Evolutionary conservation across 2,797 vertebrate genomes (phyloP).

Genomic region (Chanos chanos): DNA sequence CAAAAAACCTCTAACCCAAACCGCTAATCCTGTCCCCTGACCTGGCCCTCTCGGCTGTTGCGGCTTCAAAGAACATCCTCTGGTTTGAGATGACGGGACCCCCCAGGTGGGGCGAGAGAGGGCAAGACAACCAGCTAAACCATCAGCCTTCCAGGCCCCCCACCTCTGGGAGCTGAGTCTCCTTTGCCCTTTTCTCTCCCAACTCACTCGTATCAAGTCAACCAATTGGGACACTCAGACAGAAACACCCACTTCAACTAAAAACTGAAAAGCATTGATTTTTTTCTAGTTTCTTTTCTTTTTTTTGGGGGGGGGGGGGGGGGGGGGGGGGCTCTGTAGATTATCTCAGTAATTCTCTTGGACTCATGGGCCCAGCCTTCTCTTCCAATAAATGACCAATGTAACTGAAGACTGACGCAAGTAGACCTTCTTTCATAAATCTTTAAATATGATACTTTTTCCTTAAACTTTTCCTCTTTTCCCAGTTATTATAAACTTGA

Average conservation of each 20-base stretch:
- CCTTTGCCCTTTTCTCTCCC: background rate
- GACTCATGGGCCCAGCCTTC: too few species aligned
- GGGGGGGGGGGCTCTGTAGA: too few species aligned
- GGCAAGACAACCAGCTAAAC: slow-evolving; percentile 27
- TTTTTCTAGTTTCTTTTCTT: too few species aligned
- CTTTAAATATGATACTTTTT: too few species aligned
- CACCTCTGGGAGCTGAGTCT: background rate
- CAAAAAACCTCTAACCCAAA: slow-evolving; percentile 45
- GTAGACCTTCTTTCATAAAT: too few species aligned
- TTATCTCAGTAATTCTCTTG: too few species aligned
- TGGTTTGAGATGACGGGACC: slow-evolving; percentile 56
- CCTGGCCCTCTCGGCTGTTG: slow-evolving; percentile 54
- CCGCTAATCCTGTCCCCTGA: slow-evolving; percentile 59
- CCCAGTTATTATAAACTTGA: too few species aligned
- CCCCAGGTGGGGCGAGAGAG: slow-evolving; percentile 47
- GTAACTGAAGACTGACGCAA: too few species aligned
- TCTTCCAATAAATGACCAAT: too few species aligned
- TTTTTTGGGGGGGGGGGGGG: too few species aligned
- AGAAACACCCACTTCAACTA: background rate
- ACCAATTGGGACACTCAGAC: background rate
- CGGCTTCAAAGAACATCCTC: slow-evolving; percentile 56
- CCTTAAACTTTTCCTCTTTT: too few species aligned
- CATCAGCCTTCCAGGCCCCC: slow-evolving; percentile 12
- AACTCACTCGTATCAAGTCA: slow-evolving; percentile 24
- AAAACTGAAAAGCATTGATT: too few species aligned